phyloP scores from a whole-genome alignment of 2,888 invertebrate species.

The Osedax frankpressi region DNA sequence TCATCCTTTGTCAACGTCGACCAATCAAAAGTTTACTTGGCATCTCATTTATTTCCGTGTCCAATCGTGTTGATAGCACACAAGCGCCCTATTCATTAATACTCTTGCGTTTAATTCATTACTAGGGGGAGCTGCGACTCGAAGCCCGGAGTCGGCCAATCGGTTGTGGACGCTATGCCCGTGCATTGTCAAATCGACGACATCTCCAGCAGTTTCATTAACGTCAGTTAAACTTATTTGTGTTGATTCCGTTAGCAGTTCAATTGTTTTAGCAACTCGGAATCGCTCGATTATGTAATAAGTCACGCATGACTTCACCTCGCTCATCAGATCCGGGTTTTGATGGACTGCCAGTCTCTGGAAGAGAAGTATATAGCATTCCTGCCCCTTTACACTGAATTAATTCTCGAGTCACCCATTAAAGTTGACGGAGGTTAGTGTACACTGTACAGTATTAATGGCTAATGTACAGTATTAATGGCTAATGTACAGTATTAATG shows the following conservation, averaged over 20 bases:
- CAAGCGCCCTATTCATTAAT: too few relatives aligned
- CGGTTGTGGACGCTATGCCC: slow-evolving; percentile 51
- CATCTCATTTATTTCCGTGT: not conserved
- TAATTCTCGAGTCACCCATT: slow-evolving; percentile 64
- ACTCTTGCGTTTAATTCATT: too few relatives aligned
- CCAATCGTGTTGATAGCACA: too few relatives aligned
- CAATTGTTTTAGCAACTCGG: too few relatives aligned
- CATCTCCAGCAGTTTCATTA: slow-evolving; percentile 68
- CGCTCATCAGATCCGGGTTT: too few relatives aligned
- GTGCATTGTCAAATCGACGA: slow-evolving; percentile 66
- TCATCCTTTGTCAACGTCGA: slow-evolving; percentile 30
- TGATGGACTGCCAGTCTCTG: slow-evolving; percentile 59
- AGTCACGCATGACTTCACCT: too few relatives aligned
- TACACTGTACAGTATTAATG: too few relatives aligned
- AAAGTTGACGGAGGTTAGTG: slow-evolving; percentile 47
- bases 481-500: too few relatives aligned
- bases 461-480: too few relatives aligned
- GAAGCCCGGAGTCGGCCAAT: too few relatives aligned
- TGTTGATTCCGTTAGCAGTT: not conserved
- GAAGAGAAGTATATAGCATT: slow-evolving; percentile 56
- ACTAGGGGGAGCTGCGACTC: too few relatives aligned
- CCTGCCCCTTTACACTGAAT: slow-evolving; percentile 62
- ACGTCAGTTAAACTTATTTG: slow-evolving; percentile 53
- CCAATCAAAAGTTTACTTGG: not conserved
- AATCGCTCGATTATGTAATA: too few relatives aligned